Conservation (phyloP, 2,888 invertebrate species). For the Xestoiulus laeticollis region DNA sequence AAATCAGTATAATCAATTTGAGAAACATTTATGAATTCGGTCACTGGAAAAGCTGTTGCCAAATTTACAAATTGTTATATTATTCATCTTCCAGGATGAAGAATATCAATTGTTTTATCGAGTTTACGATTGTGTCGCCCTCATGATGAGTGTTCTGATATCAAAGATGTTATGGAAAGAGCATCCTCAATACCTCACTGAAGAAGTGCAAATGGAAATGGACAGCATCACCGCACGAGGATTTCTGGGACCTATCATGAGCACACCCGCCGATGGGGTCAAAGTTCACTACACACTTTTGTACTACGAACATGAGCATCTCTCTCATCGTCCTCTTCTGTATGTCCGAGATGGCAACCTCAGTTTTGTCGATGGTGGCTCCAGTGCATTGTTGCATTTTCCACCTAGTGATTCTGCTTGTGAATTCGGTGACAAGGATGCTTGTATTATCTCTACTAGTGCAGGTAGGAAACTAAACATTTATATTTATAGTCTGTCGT, state of each 20-base stretch:
- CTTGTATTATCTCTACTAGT: not conserved
- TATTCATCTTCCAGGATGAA: conserved; percentile 46
- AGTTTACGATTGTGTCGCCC: conserved; percentile 54
- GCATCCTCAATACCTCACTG: not conserved
- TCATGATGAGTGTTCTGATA: conserved; percentile 52
- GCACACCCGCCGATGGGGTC: conserved; percentile 48
- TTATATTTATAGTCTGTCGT: not conserved
- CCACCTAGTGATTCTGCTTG: conserved; percentile 54
- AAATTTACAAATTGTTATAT: not conserved
- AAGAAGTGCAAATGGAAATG: not conserved
- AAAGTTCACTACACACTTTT: conserved; percentile 53
- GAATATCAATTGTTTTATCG: conserved; percentile 53
- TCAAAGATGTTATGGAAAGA: not conserved
- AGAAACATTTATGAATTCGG: too few species aligned
- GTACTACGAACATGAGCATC: conserved; percentile 40
- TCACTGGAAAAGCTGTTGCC: not conserved
- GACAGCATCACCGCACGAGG: conserved; percentile 50
- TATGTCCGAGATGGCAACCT: conserved; percentile 50
- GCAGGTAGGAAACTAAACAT: not conserved
- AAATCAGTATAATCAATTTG: too few species aligned
- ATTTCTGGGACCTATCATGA: conserved; percentile 54
- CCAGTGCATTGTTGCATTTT: not conserved
- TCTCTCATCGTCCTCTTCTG: conserved; percentile 49
- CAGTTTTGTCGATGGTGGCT: not conserved
- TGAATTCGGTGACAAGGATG: conserved; percentile 53